Evolutionary conservation across 2,797 vertebrate species (phyloP).

Genomic region (Lacerta agilis): DNA sequence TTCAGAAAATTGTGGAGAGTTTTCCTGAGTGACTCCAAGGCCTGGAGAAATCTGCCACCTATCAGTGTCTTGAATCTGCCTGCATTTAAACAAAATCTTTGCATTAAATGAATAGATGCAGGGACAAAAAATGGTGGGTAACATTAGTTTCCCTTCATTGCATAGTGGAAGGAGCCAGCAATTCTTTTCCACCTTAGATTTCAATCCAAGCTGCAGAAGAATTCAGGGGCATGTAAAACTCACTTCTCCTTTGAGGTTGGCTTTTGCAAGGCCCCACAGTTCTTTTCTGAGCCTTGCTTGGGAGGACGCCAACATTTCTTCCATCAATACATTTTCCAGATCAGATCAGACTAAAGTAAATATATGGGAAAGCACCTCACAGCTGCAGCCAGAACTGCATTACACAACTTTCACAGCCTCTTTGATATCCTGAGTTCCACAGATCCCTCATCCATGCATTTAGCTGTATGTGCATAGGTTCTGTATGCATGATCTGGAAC

Average conservation of each 20-base stretch:
- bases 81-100: neutral
- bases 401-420: neutral
- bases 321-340: too few species aligned
- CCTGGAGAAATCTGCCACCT: neutral
- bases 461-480: neutral
- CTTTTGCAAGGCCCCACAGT: too few species aligned
- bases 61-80: too few species aligned
- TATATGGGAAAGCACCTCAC: neutral
- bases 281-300: too few species aligned
- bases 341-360: neutral
- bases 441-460: too few species aligned
- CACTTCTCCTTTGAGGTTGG: neutral
- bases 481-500: neutral
- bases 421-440: neutral
- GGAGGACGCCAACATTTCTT: neutral
- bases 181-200: neutral
- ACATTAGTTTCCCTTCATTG: neutral
- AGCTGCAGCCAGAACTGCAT: neutral
- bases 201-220: neutral
- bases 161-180: neutral
- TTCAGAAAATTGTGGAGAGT: neutral
- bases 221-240: neutral
- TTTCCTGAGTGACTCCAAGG: neutral
- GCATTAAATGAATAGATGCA: neutral
- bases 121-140: neutral